These are phyloP conservation scores for Zaprionus camerounensis DNA, from an alignment of 1,140 invertebrate species.

Conservation along the genomic window DNA sequence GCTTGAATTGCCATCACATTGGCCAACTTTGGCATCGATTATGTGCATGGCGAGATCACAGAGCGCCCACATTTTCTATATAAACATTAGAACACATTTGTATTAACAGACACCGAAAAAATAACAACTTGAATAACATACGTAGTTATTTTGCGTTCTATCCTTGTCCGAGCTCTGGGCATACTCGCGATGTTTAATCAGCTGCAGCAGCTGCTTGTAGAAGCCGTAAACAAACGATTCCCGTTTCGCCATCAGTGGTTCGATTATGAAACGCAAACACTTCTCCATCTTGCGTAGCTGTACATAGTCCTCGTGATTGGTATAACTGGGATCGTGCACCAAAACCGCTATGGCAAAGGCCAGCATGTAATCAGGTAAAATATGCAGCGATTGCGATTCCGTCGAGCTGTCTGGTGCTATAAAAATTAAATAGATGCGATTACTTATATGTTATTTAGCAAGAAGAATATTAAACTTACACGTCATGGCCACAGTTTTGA, in stretches of 20 bases:
- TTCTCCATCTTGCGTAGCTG: slow-evolving; percentile 91
- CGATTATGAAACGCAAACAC: slow-evolving; percentile 97
- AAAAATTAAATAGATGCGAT: not conserved
- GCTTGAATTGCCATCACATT: slow-evolving; percentile 65
- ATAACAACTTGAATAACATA: slow-evolving; percentile 84
- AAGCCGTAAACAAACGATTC: slow-evolving; percentile 98
- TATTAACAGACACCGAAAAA: not conserved
- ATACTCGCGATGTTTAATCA: slow-evolving; percentile 96
- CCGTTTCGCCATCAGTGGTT: slow-evolving; percentile 96
- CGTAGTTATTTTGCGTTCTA: slow-evolving; percentile 60
- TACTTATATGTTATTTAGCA: not conserved
- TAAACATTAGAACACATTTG: slow-evolving; percentile 47
- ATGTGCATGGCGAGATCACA: slow-evolving; percentile 97
- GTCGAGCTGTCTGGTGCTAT: slow-evolving; percentile 71
- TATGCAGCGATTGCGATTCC: slow-evolving; percentile 92
- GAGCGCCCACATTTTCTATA: slow-evolving; percentile 97
- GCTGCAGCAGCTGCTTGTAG: slow-evolving; percentile 96
- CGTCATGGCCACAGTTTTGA: slow-evolving; percentile 90
- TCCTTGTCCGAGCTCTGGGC: slow-evolving; percentile 86
- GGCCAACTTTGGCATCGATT: slow-evolving; percentile 86
- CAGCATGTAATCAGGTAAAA: slow-evolving; percentile 97
- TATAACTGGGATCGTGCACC: slow-evolving; percentile 94
- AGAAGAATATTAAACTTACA: slow-evolving; percentile 37
- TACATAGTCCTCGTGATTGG: slow-evolving; percentile 89
- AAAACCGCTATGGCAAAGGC: slow-evolving; percentile 97